These are phyloP conservation scores for Lampris incognitus DNA, from an alignment of 2,113 vertebrate genomes.

Conservation along the genomic window DNA sequence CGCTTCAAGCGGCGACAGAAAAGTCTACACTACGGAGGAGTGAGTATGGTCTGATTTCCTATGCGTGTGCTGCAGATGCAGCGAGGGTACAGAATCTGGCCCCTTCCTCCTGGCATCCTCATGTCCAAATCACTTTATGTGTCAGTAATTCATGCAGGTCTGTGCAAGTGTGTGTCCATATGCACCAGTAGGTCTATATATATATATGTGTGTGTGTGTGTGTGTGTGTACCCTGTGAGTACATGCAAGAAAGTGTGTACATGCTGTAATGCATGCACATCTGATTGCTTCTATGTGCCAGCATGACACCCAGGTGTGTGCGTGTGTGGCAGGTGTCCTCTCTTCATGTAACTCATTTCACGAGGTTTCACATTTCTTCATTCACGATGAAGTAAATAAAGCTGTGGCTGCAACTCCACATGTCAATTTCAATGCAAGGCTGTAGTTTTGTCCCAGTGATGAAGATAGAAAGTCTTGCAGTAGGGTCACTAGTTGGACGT, in stretches of 20 bases:
- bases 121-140: neutral
- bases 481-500: constrained; percentile 56
- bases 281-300: neutral
- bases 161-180: neutral
- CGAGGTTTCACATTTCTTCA: constrained; percentile 20
- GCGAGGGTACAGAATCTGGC: neutral
- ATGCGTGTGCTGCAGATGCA: neutral
- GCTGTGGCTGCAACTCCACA: constrained; percentile 26
- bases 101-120: neutral
- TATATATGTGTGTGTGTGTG: neutral
- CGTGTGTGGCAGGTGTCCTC: neutral
- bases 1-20: neutral
- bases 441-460: constrained; percentile 63
- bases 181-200: neutral
- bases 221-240: neutral
- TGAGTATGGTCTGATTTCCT: neutral
- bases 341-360: neutral
- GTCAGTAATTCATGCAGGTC: neutral
- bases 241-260: neutral
- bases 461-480: constrained; percentile 56
- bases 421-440: constrained; percentile 58
- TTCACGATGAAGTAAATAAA: constrained; percentile 47
- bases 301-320: neutral
- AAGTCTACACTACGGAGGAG: neutral
- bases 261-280: neutral